Evolutionary conservation across 2,797 vertebrate genomes (phyloP).

Genomic region (Gobio occitaniae): DNA sequence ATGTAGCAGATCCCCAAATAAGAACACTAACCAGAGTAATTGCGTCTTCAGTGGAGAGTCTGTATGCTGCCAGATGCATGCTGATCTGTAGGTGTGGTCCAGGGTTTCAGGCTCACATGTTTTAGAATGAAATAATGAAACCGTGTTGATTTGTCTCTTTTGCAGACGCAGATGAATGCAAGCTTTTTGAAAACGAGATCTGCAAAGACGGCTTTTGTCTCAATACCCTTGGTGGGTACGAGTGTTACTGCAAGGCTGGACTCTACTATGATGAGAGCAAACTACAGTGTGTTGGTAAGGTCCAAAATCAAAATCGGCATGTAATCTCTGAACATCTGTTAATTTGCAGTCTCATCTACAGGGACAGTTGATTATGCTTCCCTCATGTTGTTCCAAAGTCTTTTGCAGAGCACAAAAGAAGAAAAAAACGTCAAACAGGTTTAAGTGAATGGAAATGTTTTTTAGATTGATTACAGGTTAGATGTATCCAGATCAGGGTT

Average conservation of each 20-base stretch:
- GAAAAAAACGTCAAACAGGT: not conserved
- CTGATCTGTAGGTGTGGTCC: constrained; percentile 3
- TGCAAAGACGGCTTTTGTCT: constrained; percentile 95
- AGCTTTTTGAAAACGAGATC: constrained; percentile 91
- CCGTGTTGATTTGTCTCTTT: constrained; percentile 36
- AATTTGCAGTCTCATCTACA: not conserved
- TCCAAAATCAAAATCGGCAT: not conserved
- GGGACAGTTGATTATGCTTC: too few relatives aligned
- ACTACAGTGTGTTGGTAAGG: constrained; percentile 93
- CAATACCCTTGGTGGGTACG: constrained; percentile 87
- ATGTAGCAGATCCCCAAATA: constrained; percentile 32
- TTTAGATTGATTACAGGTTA: not conserved
- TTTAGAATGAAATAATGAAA: constrained; percentile 27
- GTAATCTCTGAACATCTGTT: not conserved
- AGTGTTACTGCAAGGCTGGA: constrained; percentile 96
- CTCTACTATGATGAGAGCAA: constrained; percentile 90
- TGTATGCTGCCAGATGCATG: not conserved
- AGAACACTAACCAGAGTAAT: constrained; percentile 11
- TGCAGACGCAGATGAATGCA: constrained; percentile 93
- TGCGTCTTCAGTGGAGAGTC: not conserved
- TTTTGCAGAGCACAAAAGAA: not conserved
- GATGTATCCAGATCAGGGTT: not conserved
- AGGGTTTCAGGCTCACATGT: not conserved
- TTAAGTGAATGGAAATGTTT: not conserved
- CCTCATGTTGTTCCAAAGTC: not conserved